phyloP scores from a whole-genome alignment of 2,797 vertebrate species.

The Kryptopterus vitreolus region DNA sequence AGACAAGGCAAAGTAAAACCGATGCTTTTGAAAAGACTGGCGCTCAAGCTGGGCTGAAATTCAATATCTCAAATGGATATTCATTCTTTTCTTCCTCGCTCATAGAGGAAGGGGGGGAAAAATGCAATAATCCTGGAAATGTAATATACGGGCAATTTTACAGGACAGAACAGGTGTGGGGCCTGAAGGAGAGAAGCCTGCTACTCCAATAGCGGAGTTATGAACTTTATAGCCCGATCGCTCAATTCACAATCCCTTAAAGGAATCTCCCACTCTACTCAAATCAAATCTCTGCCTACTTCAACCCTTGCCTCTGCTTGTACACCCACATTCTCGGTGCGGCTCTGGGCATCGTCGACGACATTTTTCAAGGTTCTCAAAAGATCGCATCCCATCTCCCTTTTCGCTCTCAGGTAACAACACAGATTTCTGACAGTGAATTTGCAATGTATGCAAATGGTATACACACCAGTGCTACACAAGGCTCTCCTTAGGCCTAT shows the following conservation, averaged over 20 bases:
- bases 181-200: conserved; percentile 50
- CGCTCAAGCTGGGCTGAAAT: conserved; percentile 50
- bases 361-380: too few relatives aligned
- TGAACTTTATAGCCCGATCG: conserved; percentile 46
- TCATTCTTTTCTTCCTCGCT: conserved; percentile 47
- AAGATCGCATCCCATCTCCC: not conserved
- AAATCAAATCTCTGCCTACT: conserved; percentile 13
- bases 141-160: conserved; percentile 62
- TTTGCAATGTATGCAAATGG: not conserved
- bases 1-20: not conserved
- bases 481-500: not conserved
- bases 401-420: too few relatives aligned
- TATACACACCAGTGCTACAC: not conserved
- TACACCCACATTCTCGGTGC: not conserved
- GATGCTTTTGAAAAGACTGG: conserved; percentile 9
- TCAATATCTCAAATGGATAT: conserved; percentile 55
- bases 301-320: not conserved
- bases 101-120: conserved; percentile 36
- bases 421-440: too few relatives aligned
- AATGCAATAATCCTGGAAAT: conserved; percentile 53
- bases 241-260: conserved; percentile 35
- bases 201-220: conserved; percentile 44
- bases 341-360: not conserved
- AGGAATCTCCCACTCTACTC: conserved; percentile 11
- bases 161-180: conserved; percentile 53